Evolutionary conservation across 2,888 invertebrate species (phyloP), one percentile per base, ranked within the genome.

Genomic region (Pristionchus mayeri): DNA sequence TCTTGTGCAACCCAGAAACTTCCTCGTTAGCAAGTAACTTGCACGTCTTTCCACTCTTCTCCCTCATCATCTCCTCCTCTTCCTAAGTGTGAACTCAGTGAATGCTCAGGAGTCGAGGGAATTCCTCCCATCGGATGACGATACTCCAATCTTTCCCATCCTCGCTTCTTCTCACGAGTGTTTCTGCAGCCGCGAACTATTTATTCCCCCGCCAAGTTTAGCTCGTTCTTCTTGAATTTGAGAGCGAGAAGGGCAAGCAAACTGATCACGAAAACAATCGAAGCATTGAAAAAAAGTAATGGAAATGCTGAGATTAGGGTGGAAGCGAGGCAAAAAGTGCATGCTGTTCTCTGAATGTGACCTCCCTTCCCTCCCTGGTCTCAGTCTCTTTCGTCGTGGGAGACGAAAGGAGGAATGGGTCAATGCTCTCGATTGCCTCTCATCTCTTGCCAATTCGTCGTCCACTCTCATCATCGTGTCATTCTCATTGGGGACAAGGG

Each of bases 381-480:
- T 67, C 21, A 16, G 2, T 37, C 37, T 67, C 67, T 40, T 37
- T 67, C 27, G 30, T 30, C n/a, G 67, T 37, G 30, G 9, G 67
- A 37, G 34, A 21, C 13, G 54, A 54, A n/a, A 18, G 54, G 54
- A 54, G n/a, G 54, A 54, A 9, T 16, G 44, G 44, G 44, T 44
- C 44, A 44, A 9, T 13, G 44, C 44, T 44, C 37, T 60, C 67
- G 37, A 67, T 67, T 67, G 67, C 37, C 18, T 67, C 67, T 67
- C 60, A 30, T 30, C 60, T 27, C 30, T 21, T 37, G 7, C n/a
- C 67, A 24, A 24, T 60, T 30, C 67, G 16, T 67, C n/a, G 37
- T 37, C 67, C 67, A 34, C 67, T 67, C 67, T 67, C 37, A 40
- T 67, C 67, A 67, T 67, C 67, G 67, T 67, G 67, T 67, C 67